Conservation (phyloP, 53 echinoderm and acorn worm species). For the Crossaster papposus region DNA sequence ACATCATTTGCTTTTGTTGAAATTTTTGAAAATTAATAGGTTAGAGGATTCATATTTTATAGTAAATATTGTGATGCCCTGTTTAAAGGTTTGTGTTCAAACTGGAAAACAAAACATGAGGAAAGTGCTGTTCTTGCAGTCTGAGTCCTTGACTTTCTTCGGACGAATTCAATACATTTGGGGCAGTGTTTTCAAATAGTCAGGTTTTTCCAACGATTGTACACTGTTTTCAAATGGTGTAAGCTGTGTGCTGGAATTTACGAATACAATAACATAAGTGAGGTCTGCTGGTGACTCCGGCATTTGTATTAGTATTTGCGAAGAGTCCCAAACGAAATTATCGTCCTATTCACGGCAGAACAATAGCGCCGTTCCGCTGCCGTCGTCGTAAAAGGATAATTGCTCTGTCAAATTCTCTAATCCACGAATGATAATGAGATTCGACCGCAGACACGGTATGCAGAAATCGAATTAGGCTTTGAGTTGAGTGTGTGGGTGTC, state of each 20-base stretch:
- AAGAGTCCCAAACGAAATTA: slow-evolving; percentile 25
- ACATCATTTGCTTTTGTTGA: too few relatives aligned
- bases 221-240: too few relatives aligned
- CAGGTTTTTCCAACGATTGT: too few relatives aligned
- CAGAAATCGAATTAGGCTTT: slow-evolving; percentile 34
- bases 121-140: too few relatives aligned
- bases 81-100: too few relatives aligned
- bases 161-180: too few relatives aligned
- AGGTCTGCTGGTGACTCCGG: background rate
- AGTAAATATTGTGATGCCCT: too few relatives aligned
- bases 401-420: slow-evolving; percentile 32
- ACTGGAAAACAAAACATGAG: too few relatives aligned
- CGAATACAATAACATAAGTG: background rate
- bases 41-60: too few relatives aligned
- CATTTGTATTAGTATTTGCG: slow-evolving; percentile 13
- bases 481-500: slow-evolving; percentile 26
- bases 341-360: slow-evolving; percentile 39
- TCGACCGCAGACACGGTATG: background rate
- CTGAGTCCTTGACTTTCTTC: too few relatives aligned
- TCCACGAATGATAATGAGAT: slow-evolving; percentile 38
- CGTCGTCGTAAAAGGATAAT: slow-evolving; percentile 38
- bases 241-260: slow-evolving; percentile 28
- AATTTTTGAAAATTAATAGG: too few relatives aligned
- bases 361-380: background rate
- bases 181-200: too few relatives aligned